Conservation (phyloP, 2,888 invertebrate species). For the Lasioglossum leucozonium region DNA sequence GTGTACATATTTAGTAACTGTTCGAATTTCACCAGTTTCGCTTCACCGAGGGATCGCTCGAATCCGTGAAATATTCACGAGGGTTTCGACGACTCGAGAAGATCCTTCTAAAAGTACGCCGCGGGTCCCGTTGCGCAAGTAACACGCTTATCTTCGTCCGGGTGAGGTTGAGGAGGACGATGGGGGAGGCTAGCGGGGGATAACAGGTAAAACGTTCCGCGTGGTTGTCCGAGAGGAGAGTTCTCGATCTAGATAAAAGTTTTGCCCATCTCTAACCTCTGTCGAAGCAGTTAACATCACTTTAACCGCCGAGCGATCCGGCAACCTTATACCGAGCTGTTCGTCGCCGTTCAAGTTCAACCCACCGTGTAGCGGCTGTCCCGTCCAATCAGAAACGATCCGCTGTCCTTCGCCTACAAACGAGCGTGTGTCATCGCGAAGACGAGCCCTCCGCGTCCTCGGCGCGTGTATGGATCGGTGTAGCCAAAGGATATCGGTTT, state of each 20-base stretch:
- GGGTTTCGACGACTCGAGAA: background rate
- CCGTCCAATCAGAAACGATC: constrained; percentile 72
- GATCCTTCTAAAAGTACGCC: background rate
- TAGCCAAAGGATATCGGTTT: constrained; percentile 70
- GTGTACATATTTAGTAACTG: too few species aligned
- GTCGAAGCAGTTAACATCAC: constrained; percentile 78
- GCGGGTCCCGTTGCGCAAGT: background rate
- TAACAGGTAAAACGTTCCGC: constrained; percentile 11
- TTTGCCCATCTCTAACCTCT: constrained; percentile 59
- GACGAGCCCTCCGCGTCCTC: constrained; percentile 43
- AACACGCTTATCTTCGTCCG: background rate
- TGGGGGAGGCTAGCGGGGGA: too few species aligned
- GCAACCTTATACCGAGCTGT: constrained; percentile 76
- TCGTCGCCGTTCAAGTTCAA: constrained; percentile 71
- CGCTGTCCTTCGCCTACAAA: constrained; percentile 47
- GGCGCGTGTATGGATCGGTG: constrained; percentile 45
- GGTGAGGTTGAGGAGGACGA: too few species aligned
- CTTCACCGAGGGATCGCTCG: background rate
- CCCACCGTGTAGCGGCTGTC: constrained; percentile 80
- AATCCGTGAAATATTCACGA: background rate
- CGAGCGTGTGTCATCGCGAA: constrained; percentile 54
- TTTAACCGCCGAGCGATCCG: constrained; percentile 75
- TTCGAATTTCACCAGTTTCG: background rate
- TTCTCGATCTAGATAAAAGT: constrained; percentile 12
- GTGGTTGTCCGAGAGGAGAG: background rate